Percentiles rank a stretch among this genome's conserved stretches.
These are phyloP conservation scores for Drosophila littoralis DNA, from an alignment of 1,140 invertebrate genomes.

Conservation along the genomic window DNA sequence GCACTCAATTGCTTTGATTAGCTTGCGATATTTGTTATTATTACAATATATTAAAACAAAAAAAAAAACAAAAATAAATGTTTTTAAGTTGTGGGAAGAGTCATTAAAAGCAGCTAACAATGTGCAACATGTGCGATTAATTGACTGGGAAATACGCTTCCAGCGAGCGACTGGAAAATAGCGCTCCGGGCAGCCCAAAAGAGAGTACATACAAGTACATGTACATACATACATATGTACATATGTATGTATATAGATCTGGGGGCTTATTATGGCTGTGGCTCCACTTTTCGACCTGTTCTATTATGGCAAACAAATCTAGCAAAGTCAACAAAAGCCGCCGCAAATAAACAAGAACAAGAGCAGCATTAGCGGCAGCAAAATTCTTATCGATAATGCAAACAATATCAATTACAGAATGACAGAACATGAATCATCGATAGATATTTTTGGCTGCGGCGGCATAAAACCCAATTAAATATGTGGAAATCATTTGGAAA, in stretches of 20 bases:
- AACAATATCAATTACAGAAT: slow-evolving; percentile 50
- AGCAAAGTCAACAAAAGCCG: slow-evolving; percentile 35
- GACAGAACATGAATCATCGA: slow-evolving; percentile 37
- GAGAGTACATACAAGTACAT: too few species aligned
- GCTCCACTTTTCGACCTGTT: slow-evolving; percentile 27
- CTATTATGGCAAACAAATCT: slow-evolving; percentile 38
- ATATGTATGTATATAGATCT: background rate
- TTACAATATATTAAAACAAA: background rate
- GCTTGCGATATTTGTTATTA: background rate
- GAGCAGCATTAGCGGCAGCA: background rate
- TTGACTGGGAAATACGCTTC: slow-evolving; percentile 21
- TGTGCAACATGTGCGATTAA: slow-evolving; percentile 27
- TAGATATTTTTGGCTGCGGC: background rate
- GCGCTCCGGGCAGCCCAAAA: background rate
- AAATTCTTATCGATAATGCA: slow-evolving; percentile 35
- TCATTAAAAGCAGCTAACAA: slow-evolving; percentile 13
- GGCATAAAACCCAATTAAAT: slow-evolving; percentile 7
- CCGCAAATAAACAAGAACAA: background rate
- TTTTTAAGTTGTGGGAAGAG: slow-evolving; percentile 33
- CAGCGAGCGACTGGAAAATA: too few species aligned
- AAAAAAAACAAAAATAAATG: too few species aligned
- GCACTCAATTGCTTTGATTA: slow-evolving; percentile 29
- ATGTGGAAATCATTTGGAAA: background rate
- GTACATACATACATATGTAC: background rate
- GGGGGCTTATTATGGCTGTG: slow-evolving; percentile 4